Conservation (phyloP, 92 coral and sea anemone species). For the Phenganax stokvisi region DNA sequence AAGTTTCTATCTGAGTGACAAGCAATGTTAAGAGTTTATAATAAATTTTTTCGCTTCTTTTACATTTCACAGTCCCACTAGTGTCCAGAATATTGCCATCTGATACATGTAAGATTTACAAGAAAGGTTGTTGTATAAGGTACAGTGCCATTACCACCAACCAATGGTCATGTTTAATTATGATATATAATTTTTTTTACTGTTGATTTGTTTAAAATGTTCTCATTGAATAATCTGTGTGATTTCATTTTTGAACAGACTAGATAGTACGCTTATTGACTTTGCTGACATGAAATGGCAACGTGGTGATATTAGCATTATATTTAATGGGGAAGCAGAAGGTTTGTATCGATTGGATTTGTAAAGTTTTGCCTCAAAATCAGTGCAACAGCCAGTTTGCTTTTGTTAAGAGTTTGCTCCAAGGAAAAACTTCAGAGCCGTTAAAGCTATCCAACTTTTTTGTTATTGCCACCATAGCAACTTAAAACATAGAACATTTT, state of each 20-base stretch:
- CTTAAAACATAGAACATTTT: no score
- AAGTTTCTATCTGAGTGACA: no score
- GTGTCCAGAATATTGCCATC: slow-evolving; percentile 92
- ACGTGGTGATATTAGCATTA: slow-evolving; percentile 85
- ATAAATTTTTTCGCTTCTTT: slow-evolving; percentile 2
- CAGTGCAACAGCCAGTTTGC: background rate
- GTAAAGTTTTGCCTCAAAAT: background rate
- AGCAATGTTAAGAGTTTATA: background rate
- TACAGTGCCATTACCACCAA: no score
- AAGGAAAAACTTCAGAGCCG: no score
- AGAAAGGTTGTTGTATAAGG: slow-evolving; percentile 94
- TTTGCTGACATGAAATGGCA: slow-evolving; percentile 99
- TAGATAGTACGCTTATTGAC: slow-evolving; percentile 96
- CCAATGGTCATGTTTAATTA: no score
- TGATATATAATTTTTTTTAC: no score
- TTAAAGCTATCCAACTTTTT: no score
- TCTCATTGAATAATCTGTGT: background rate
- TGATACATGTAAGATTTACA: slow-evolving; percentile 91
- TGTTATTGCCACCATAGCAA: no score
- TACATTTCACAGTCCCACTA: slow-evolving; percentile 62
- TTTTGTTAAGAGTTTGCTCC: no score
- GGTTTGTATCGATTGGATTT: slow-evolving; percentile 43
- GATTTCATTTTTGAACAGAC: slow-evolving; percentile 42
- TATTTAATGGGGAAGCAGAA: slow-evolving; percentile 91
- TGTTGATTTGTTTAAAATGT: background rate